Evolutionary conservation across 2,888 invertebrate genomes (phyloP).

Genomic region (Synanthedon tipuliformis): DNA sequence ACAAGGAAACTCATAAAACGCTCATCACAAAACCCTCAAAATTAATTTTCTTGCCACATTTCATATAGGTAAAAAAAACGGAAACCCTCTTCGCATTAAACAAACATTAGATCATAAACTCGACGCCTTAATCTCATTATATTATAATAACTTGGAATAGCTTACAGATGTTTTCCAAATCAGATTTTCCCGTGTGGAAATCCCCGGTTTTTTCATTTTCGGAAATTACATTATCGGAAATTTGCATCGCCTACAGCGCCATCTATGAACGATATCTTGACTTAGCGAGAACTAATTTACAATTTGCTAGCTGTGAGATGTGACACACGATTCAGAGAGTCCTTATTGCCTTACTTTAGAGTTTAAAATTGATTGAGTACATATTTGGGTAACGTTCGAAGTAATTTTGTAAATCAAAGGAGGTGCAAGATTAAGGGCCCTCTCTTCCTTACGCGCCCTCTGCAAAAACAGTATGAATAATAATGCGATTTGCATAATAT

Average conservation of each 20-base stretch:
- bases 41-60: conserved; percentile 28
- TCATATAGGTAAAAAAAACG: conserved; percentile 21
- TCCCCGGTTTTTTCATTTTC: conserved; percentile 61
- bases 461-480: conserved; percentile 68
- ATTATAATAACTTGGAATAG: conserved; percentile 59
- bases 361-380: conserved; percentile 15
- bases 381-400: conserved; percentile 11
- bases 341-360: conserved; percentile 9
- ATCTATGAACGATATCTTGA: conserved; percentile 38
- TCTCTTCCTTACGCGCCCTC: conserved; percentile 46
- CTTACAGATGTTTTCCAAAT: conserved; percentile 64
- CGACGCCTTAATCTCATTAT: conserved; percentile 61
- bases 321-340: no score
- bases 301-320: no score
- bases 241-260: conserved; percentile 64
- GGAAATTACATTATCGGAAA: conserved; percentile 60
- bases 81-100: conserved; percentile 39
- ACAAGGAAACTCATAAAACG: neutral
- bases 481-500: conserved; percentile 67
- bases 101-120: conserved; percentile 56
- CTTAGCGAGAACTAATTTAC: no score
- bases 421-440: conserved; percentile 54
- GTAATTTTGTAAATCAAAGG: conserved; percentile 27
- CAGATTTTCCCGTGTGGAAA: conserved; percentile 37
- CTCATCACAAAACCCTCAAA: conserved; percentile 3